Percentiles rank a stretch among this genome's conserved stretches.
Evolutionary conservation across 2,797 vertebrate genomes (phyloP).

Genomic region (Melopsittacus undulatus): DNA sequence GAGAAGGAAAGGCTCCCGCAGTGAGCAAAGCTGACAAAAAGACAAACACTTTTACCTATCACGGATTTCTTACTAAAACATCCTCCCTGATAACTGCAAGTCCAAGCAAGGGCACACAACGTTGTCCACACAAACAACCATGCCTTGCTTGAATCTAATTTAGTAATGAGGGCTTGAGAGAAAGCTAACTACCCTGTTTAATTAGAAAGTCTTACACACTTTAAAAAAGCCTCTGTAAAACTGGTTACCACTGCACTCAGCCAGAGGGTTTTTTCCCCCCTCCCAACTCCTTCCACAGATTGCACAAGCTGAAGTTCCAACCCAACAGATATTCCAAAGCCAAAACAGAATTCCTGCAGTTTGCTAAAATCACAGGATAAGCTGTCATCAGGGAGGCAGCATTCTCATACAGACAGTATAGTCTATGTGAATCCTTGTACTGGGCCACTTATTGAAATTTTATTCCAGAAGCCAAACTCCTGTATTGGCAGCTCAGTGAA

Average conservation of each 20-base stretch:
- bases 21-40: constrained; percentile 19
- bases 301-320: neutral
- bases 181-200: neutral
- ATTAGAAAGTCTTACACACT: neutral
- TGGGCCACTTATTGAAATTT: neutral
- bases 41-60: neutral
- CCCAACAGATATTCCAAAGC: neutral
- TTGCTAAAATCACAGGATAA: neutral
- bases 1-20: neutral
- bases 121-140: neutral
- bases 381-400: neutral
- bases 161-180: neutral
- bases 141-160: neutral
- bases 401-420: neutral
- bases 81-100: neutral
- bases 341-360: neutral
- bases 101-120: neutral
- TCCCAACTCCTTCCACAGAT: neutral
- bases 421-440: neutral
- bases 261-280: neutral
- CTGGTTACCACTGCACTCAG: neutral
- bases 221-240: neutral
- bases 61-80: neutral
- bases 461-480: neutral
- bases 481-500: neutral